phyloP scores from a whole-genome alignment of 2,113 vertebrate species.

The Aegithalos caudatus region DNA sequence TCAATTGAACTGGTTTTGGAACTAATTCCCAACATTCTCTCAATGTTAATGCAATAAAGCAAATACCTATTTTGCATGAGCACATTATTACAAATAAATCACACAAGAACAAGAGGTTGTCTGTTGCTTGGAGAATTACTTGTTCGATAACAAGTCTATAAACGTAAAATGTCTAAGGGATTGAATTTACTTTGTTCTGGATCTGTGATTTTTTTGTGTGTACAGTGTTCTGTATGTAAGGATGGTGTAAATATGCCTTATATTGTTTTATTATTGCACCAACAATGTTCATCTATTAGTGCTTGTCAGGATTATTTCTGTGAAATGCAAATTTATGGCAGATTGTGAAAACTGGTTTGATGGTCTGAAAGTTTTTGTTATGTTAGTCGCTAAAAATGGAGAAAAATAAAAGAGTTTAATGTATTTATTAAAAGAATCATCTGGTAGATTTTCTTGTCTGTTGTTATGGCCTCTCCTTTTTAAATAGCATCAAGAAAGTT shows the following conservation, averaged over 20 bases:
- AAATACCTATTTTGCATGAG: conserved; percentile 79
- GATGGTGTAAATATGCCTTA: conserved; percentile 81
- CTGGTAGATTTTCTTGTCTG: conserved; percentile 55
- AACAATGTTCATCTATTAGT: conserved; percentile 67
- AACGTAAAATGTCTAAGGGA: conserved; percentile 55
- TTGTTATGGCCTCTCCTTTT: neutral
- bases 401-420: conserved; percentile 70
- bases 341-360: conserved; percentile 72
- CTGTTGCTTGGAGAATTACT: conserved; percentile 71
- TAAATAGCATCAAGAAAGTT: neutral
- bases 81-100: conserved; percentile 73
- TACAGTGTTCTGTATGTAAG: conserved; percentile 73
- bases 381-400: conserved; percentile 67
- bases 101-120: conserved; percentile 65
- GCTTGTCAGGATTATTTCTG: conserved; percentile 74
- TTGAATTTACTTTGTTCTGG: conserved; percentile 66
- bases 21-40: conserved; percentile 53
- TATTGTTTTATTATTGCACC: conserved; percentile 70
- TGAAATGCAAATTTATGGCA: conserved; percentile 71
- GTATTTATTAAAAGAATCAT: conserved; percentile 74
- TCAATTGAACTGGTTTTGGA: conserved; percentile 30
- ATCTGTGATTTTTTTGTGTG: conserved; percentile 73
- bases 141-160: conserved; percentile 64
- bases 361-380: conserved; percentile 71
- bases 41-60: conserved; percentile 77